Evolutionary conservation across 1,140 invertebrate genomes (phyloP).

Genomic region (Aphelenchoides fujianensis): DNA sequence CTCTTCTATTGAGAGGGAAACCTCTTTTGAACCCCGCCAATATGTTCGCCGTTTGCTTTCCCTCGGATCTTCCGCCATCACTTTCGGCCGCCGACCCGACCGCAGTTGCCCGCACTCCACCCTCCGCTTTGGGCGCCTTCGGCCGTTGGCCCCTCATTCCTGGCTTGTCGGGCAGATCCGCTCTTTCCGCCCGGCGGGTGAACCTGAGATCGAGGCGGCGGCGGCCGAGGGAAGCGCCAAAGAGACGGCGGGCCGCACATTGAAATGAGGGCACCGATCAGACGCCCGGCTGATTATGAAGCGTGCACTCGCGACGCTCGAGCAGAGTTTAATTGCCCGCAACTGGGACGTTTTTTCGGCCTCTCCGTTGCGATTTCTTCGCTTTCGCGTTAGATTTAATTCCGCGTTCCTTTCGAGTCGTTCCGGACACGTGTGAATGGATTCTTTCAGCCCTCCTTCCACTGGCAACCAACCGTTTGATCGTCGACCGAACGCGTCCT

Average conservation of each 20-base stretch:
- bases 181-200: too few relatives aligned
- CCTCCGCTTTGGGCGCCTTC: not conserved
- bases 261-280: not conserved
- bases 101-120: not conserved
- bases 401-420: not conserved
- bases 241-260: not conserved
- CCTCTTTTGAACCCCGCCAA: too few relatives aligned
- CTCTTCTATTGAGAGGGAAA: too few relatives aligned
- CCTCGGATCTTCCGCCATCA: not conserved
- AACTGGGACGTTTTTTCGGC: not conserved
- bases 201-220: too few relatives aligned
- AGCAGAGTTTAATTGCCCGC: constrained; percentile 5
- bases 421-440: too few relatives aligned
- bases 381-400: too few relatives aligned
- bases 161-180: not conserved
- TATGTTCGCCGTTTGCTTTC: not conserved
- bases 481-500: too few relatives aligned
- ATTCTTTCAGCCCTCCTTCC: too few relatives aligned
- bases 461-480: too few relatives aligned
- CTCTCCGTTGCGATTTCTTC: too few relatives aligned
- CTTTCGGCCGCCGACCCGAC: not conserved
- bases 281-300: not conserved
- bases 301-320: not conserved
- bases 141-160: not conserved
- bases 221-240: too few relatives aligned